Conservation (phyloP, 2,113 vertebrate species). For the Tachycineta bicolor region DNA sequence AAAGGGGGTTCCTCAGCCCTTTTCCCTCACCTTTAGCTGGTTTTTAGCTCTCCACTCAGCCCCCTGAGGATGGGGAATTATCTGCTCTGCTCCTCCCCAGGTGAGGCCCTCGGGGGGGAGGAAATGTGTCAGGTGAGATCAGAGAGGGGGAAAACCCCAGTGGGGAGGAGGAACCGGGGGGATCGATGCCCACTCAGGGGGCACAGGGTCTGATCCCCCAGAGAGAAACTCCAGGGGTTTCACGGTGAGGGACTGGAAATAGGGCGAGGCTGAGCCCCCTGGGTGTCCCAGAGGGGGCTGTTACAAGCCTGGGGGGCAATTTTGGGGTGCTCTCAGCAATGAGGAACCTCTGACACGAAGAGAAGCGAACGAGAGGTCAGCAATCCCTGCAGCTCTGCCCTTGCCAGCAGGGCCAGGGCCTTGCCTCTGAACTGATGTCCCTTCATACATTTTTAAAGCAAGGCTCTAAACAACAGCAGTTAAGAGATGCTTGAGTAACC, state of each 20-base stretch:
- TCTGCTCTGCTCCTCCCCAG: neutral
- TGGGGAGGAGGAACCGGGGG: neutral
- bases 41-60: neutral
- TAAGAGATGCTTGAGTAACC: too few relatives aligned
- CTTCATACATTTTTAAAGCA: too few relatives aligned
- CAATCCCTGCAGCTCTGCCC: neutral
- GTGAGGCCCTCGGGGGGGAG: rapidly evolving
- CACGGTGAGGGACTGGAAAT: neutral
- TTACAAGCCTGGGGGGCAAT: rapidly evolving
- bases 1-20: neutral
- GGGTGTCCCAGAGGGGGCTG: neutral
- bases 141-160: neutral
- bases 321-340: rapidly evolving
- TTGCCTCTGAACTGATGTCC: too few relatives aligned
- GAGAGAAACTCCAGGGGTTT: neutral
- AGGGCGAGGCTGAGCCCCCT: neutral
- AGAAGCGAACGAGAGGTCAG: rapidly evolving
- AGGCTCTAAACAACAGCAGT: too few relatives aligned
- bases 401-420: neutral
- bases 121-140: neutral
- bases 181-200: rapidly evolving
- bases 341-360: neutral
- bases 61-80: neutral
- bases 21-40: neutral
- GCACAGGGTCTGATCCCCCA: rapidly evolving